Evolutionary conservation across 2,888 invertebrate genomes (phyloP).

Genomic region (Hypena proboscidalis): DNA sequence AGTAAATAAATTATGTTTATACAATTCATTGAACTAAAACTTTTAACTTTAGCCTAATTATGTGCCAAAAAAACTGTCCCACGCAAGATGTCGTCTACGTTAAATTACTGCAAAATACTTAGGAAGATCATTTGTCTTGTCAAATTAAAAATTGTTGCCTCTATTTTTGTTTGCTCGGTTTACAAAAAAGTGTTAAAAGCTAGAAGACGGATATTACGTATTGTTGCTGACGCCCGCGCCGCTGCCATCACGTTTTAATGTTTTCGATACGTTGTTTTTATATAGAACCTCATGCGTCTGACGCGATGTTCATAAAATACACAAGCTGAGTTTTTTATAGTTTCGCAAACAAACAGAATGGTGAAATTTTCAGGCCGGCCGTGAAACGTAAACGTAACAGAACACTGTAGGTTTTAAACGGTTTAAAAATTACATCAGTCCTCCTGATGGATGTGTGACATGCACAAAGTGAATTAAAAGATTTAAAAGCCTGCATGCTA

Average conservation of each 20-base stretch:
- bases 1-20: constrained; percentile 48
- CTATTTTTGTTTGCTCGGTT: constrained; percentile 49
- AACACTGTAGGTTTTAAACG: constrained; percentile 17
- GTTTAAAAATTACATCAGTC: constrained; percentile 2
- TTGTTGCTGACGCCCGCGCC: constrained; percentile 23
- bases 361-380: constrained; percentile 12
- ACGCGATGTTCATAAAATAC: constrained; percentile 35
- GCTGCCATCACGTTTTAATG: constrained; percentile 29
- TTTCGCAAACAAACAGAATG: constrained; percentile 35
- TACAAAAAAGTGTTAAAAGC: constrained; percentile 33
- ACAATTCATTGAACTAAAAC: constrained; percentile 33
- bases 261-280: constrained; percentile 32
- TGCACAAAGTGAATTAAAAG: neutral
- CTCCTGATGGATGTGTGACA: constrained; percentile 3
- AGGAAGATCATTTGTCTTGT: constrained; percentile 40
- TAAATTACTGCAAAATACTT: constrained; percentile 45
- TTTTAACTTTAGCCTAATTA: constrained; percentile 35
- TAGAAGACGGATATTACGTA: constrained; percentile 55
- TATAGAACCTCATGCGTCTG: constrained; percentile 22
- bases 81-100: constrained; percentile 32
- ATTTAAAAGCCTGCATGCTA: too few relatives aligned
- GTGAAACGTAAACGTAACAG: constrained; percentile 18
- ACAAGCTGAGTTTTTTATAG: constrained; percentile 35
- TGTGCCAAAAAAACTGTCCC: constrained; percentile 50
- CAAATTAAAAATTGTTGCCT: constrained; percentile 42